Evolutionary conservation across 2,113 vertebrate genomes (phyloP).

Genomic region (Dasyurus viverrinus): DNA sequence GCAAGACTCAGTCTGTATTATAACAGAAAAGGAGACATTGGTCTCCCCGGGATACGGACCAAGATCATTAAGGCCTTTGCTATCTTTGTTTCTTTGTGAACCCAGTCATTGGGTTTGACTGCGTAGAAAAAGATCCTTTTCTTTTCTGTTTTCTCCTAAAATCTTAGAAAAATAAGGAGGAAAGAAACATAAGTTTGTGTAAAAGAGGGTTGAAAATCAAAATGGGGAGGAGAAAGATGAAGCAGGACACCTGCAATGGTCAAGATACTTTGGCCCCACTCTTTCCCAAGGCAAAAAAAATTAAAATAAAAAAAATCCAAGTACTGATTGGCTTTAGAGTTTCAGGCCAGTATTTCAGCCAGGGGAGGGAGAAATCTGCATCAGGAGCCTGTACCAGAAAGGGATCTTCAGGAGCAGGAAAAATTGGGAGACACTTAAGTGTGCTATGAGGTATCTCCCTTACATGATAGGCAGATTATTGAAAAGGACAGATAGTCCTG

Average conservation of each 20-base stretch:
- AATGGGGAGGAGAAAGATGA: background rate
- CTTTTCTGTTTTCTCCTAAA: too few species aligned
- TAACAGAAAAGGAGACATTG: background rate
- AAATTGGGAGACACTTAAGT: too few species aligned
- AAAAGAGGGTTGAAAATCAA: background rate
- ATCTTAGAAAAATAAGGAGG: background rate
- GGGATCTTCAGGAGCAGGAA: too few species aligned
- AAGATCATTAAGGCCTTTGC: background rate
- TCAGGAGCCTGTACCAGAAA: too few species aligned
- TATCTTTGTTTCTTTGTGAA: background rate
- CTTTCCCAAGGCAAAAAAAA: too few species aligned
- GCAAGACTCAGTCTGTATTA: background rate
- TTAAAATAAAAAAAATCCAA: background rate
- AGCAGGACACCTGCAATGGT: background rate
- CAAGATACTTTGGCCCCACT: background rate
- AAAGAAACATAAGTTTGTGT: background rate
- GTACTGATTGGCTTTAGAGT: background rate
- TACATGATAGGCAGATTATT: too few species aligned
- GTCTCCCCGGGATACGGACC: background rate
- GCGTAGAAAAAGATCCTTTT: background rate
- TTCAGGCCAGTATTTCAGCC: background rate
- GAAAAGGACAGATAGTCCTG: too few species aligned
- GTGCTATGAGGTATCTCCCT: too few species aligned
- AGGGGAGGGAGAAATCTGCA: too few species aligned
- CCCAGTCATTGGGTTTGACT: background rate